Conservation (phyloP, 2,888 invertebrate species). For the Agriopis leucophaearia region DNA sequence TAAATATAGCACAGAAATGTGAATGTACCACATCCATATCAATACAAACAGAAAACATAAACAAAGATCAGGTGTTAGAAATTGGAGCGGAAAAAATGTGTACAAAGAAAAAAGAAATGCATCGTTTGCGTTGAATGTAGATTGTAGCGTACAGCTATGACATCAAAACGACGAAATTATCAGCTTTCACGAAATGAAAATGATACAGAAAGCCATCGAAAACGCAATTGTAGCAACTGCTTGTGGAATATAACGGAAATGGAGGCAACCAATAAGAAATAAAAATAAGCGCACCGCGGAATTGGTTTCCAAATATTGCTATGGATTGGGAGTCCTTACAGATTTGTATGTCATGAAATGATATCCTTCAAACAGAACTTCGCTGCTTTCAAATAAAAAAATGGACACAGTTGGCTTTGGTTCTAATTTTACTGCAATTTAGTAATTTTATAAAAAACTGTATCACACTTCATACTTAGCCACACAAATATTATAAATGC, state of each 20-base stretch:
- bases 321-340: too few species aligned
- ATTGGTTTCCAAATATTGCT: neutral
- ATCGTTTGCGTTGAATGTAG: conserved; percentile 13
- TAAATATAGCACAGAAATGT: neutral
- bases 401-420: too few species aligned
- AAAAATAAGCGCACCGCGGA: neutral
- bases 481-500: too few species aligned
- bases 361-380: too few species aligned
- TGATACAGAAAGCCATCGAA: conserved; percentile 7
- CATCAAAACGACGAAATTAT: conserved; percentile 18
- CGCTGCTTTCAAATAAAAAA: too few species aligned
- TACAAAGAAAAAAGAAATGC: conserved; percentile 14
- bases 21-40: neutral
- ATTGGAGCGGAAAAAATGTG: conserved; percentile 11
- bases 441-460: too few species aligned
- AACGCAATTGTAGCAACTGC: conserved; percentile 11
- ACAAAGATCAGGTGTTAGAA: conserved; percentile 1
- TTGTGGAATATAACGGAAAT: conserved; percentile 8
- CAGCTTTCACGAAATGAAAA: conserved; percentile 17
- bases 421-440: too few species aligned
- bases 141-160: conserved; percentile 12
- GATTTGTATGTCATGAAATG: too few species aligned
- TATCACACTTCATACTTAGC: too few species aligned
- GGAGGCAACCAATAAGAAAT: conserved; percentile 12
- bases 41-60: neutral